Percentiles rank a stretch among this genome's conserved stretches.
Conservation (phyloP, 1,140 invertebrate genomes). For the Neodiprion pinetum region DNA sequence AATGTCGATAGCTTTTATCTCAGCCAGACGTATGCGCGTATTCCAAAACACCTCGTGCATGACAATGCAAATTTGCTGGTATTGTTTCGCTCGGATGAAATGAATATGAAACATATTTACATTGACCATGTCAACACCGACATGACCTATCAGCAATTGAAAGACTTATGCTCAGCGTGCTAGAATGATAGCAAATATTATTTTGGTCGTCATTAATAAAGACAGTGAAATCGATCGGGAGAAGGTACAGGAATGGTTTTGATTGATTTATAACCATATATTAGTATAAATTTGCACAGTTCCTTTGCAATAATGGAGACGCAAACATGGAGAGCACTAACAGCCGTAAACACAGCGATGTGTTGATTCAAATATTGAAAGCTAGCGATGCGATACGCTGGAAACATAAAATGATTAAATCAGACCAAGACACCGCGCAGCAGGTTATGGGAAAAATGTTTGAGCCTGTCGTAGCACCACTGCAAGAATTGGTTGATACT, state of each 20-base stretch:
- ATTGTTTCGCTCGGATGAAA: too few species aligned
- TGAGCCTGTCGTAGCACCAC: too few species aligned
- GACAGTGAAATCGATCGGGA: constrained; percentile 31
- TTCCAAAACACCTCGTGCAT: too few species aligned
- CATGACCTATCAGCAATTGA: too few species aligned
- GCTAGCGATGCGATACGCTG: neutral
- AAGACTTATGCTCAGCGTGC: constrained; percentile 31
- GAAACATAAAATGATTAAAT: neutral
- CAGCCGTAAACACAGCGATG: neutral
- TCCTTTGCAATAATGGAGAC: neutral
- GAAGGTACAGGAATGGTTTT: constrained; percentile 27
- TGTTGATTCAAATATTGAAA: neutral
- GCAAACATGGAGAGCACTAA: neutral
- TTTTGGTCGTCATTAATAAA: constrained; percentile 33
- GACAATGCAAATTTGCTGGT: too few species aligned
- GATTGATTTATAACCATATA: constrained; percentile 28
- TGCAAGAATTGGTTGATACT: too few species aligned
- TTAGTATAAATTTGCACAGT: neutral
- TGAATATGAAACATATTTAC: too few species aligned
- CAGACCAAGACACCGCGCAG: too few species aligned
- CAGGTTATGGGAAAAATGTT: too few species aligned
- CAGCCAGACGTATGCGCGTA: too few species aligned
- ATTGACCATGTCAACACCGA: too few species aligned
- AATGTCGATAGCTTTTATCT: too few species aligned
- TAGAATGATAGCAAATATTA: constrained; percentile 34